These are phyloP conservation scores for Marisa cornuarietis DNA, from an alignment of 1,140 invertebrate genomes.

Conservation along the genomic window DNA sequence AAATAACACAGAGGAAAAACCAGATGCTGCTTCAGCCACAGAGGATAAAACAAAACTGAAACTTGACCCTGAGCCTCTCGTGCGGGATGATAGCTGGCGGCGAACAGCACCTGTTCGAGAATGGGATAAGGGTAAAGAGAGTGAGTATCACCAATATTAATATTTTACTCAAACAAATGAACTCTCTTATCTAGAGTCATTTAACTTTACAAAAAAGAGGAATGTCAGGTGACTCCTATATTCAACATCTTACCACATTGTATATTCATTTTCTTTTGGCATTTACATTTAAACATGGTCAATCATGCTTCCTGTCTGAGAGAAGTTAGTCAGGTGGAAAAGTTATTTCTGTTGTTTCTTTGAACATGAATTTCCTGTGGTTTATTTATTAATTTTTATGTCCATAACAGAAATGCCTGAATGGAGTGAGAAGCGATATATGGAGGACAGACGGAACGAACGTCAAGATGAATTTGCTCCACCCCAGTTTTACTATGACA, in stretches of 20 bases:
- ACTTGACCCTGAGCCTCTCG: slow-evolving; percentile 35
- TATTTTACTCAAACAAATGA: not conserved
- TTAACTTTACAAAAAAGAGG: too few species aligned
- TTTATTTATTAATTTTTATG: too few species aligned
- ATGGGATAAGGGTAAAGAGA: slow-evolving; percentile 56
- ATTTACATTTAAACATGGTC: too few species aligned
- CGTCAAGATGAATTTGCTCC: slow-evolving; percentile 48
- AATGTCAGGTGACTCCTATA: too few species aligned
- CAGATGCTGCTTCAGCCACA: not conserved
- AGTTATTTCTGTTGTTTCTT: too few species aligned
- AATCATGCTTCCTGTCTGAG: too few species aligned
- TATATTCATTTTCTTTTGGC: too few species aligned
- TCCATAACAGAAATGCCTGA: slow-evolving; percentile 30
- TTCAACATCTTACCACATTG: too few species aligned
- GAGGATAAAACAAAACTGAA: slow-evolving; percentile 23
- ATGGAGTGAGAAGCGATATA: slow-evolving; percentile 35
- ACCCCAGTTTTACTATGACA: slow-evolving; percentile 41
- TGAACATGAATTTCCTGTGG: too few species aligned
- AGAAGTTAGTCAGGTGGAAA: too few species aligned
- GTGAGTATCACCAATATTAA: slow-evolving; percentile 28
- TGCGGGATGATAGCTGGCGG: slow-evolving; percentile 38
- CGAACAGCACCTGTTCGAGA: slow-evolving; percentile 43
- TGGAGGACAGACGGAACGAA: slow-evolving; percentile 39
- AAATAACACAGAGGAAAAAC: slow-evolving; percentile 9
- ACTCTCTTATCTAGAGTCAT: too few species aligned